Base-by-base conservation (phyloP, 2,113 vertebrate genomes). In the Scomber japonicus region DNA sequence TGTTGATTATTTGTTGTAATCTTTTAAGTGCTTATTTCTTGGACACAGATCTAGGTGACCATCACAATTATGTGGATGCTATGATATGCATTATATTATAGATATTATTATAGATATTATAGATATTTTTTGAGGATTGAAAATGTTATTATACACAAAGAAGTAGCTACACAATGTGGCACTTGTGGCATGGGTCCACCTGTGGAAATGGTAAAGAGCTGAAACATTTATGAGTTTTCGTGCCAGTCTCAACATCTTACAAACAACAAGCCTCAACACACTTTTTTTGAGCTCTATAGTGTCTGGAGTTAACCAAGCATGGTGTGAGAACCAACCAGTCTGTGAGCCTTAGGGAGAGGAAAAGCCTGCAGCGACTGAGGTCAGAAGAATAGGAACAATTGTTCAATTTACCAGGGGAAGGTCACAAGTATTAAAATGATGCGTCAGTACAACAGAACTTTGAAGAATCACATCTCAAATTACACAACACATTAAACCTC, bases 231-330 rank as follows among this genome's bases (percentile, higher is more conserved):
- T 51, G 5, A 51, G 8, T 2, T 13, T 31, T 16, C 14, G 8
- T 7, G 15, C 24, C 64, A 5, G 48, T 31, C 64, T 50, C 11
- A 40, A n/a, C 7, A 35, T 19, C 6, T 35, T 27, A 19, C 65
- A 9, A n/a, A 65, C 24, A 65, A 15, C 27, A 51, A 72, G 14
- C 19, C 31, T 27, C 48, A 1, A 14, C 30, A 40, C 3, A 15
- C 16, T 15, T 21, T 46, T 46, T 51, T 55, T 19, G 4, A 48
- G 50, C 40, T 65, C 6, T 44, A 4, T 4, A 16, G 15, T n/a
- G 48, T n/a, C 15, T 53, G 31, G 49, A 61, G 30, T 54, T 24
- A 40, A 62, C 64, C 27, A 61, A 51, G 49, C 31, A 24, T 74
- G 49, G 30, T 40, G 49, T 40, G 30, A 54, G 27, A 63, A 49